Base-by-base conservation (phyloP, 2,888 invertebrate genomes). In the Hirtodrosophila trivittata region DNA sequence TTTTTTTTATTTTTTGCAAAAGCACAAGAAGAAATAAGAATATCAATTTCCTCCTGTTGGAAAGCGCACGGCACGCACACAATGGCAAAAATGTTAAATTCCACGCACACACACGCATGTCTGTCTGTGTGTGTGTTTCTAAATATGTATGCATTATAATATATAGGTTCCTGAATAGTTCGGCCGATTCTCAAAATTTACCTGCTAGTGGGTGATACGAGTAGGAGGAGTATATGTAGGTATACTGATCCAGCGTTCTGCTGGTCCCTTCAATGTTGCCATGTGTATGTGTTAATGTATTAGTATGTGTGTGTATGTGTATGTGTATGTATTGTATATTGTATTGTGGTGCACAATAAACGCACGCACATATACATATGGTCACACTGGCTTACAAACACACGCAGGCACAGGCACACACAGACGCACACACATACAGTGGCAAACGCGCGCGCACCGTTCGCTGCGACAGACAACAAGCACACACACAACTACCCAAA, bases 1-100 rank as follows among this genome's bases (percentile, higher is more conserved):
- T n/a, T 41, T 47, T 56, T 54, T 45, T 21, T 21, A 46, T 74
- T 77, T 75, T 66, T 72, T 74, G 75, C 70, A 74, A 70, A 71
- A 69, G 75, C 77, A 77, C 82, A 77, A 83, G 83, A 60, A 70
- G 70, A 83, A 81, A 81, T 78, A 86, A 83, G 86, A 81, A 81
- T 81, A 81, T 86, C 80, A 86, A 86, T 81, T 83, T 81, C 86
- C 83, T 70, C 59, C 76, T 77, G 71, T 81, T 77, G 77, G 77
- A 77, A 81, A 74, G 77, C 72, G 71, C 62, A 71, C 64, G 58
- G 21, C 54, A 71, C 70, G 51, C 64, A 68, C 56, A 73, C 73
- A 65, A 68, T 72, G 58, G 52, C 66, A 77, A 63, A 68, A 69
- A 67, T 66, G 58, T 72, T 70, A 49, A 67, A 63, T 75, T 65